Conservation (phyloP, 2,113 vertebrate species). For the Hydrochoerus hydrochaeris region DNA sequence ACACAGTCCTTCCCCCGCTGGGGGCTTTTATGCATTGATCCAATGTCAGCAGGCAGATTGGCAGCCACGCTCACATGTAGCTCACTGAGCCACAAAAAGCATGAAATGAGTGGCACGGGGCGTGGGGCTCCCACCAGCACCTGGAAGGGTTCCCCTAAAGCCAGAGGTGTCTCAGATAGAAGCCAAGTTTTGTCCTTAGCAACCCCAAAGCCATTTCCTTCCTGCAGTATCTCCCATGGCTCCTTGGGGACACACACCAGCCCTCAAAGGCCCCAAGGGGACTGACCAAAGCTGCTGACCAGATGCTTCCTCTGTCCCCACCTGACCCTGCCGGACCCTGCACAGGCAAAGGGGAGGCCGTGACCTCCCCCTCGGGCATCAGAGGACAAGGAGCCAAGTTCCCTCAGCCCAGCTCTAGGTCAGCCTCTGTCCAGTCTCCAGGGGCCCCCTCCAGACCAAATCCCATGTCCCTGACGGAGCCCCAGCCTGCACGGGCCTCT, state of each 20-base stretch:
- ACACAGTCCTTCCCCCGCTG: accelerated
- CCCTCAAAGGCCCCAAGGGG: neutral
- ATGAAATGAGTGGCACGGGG: accelerated
- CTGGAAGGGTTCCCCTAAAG: accelerated
- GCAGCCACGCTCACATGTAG: accelerated
- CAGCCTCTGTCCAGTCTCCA: neutral
- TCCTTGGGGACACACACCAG: neutral
- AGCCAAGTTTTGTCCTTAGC: neutral
- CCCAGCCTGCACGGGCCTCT: neutral
- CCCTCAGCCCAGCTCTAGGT: neutral
- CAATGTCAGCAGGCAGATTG: accelerated
- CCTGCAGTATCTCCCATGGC: neutral
- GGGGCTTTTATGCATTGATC: no score
- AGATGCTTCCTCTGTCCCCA: accelerated
- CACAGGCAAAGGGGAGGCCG: accelerated
- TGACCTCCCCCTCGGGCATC: accelerated
- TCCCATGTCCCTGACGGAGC: neutral
- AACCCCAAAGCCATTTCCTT: neutral
- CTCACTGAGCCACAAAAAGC: accelerated
- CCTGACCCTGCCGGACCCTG: neutral
- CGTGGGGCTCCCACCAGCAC: neutral
- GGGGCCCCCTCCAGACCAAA: neutral
- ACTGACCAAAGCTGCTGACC: neutral
- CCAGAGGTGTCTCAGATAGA: neutral
- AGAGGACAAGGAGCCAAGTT: accelerated